Evolutionary conservation across 2,888 invertebrate species (phyloP), one percentile per base, ranked within the genome.

Genomic region (Parnassius glacialis): DNA sequence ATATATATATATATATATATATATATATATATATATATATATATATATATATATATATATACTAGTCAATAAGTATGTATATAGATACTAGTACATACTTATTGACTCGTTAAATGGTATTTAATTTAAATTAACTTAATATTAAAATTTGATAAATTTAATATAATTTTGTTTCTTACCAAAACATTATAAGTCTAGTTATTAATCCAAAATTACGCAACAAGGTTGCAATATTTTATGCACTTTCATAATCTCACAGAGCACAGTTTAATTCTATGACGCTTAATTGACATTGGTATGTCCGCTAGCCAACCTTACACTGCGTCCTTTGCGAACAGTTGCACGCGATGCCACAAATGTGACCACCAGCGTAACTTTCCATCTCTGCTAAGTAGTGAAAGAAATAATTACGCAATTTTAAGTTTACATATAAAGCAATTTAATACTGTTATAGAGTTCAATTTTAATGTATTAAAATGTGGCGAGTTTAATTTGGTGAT

Each of bases 311-410:
- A 58, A 62, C 59, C 63, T 63, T 59, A 45, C 42, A 43, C 52
- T 44, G 52, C 55, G 63, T 63, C 63, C 63, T 63, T 63, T 51
- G 52, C 63, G 56, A 52, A 56, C 59, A 56, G 63, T 59, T 56
- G 44, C 59, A 63, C 52, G 62, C 58, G 48, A 63, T 47, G 55
- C 42, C 55, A 52, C 42, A 9, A 16, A 47, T 59, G 59, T 55
- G 20, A 41, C 59, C 43, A 52, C 16, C 25, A 43, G 48, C 13
- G 48, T 45, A 52, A 59, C 62, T 63, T 63, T 63, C 63, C 62
- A 62, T 54, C 34, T 54, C 59, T 42, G 43, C 52, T 45, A 43
- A 55, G 52, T 48, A 59, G 55, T 48, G 59, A 52, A 56, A 59
- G 63, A 63, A 63, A 59, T 59, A 13, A 42, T 59, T 59, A 59